Base-by-base conservation (phyloP, 2,888 invertebrate species). In the Gastracanthus pulcherrimus region DNA sequence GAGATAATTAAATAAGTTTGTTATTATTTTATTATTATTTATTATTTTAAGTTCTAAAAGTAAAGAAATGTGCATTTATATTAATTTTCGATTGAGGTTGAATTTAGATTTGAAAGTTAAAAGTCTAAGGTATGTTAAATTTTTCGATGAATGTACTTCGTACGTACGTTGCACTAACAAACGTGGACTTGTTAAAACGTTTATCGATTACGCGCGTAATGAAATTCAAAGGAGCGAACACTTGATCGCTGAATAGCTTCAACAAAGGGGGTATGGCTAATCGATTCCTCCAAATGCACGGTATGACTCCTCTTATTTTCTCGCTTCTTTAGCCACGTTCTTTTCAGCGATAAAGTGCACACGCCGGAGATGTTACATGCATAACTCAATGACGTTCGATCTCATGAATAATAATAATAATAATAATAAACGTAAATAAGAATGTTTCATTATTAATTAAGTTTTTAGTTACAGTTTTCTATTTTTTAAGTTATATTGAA, bases 211-310 rank as follows among this genome's bases (percentile, higher is more conserved):
- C 13, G 70, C n/a, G 55, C 31, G 66, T 19, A 55, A 76, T 58
- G 55, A 67, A 67, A 76, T 76, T 76, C 76, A 76, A 76, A 76
- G 67, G 29, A 19, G 38, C 29, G 1, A 34, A 66, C 67, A 58
- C 67, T 76, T 31, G 55, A 76, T 67, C 58, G 38, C 36, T 58
- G 67, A 64, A 58, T 74, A n/a, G 76, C 67, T 76, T 41, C 36
- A 7, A 76, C 67, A 58, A 60, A 72, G 29, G 41, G 34, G 16
- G 29, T 29, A 36, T 9, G 48, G 26, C n/a, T 66, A 66, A 70
- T 70, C 55, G 70, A 55, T 70, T 72, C 11, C 41, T n/a, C 51
- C 13, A n/a, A 60, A 55, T 23, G 75, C 45, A 29, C 60, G 19
- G 60, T 74, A 66, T 55, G 66, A 55, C 76, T 74, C 66, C 55